Percentiles rank a stretch among this genome's conserved stretches.
Evolutionary conservation across 2,797 vertebrate species (phyloP).

Genomic region (Okamejei kenojei): DNA sequence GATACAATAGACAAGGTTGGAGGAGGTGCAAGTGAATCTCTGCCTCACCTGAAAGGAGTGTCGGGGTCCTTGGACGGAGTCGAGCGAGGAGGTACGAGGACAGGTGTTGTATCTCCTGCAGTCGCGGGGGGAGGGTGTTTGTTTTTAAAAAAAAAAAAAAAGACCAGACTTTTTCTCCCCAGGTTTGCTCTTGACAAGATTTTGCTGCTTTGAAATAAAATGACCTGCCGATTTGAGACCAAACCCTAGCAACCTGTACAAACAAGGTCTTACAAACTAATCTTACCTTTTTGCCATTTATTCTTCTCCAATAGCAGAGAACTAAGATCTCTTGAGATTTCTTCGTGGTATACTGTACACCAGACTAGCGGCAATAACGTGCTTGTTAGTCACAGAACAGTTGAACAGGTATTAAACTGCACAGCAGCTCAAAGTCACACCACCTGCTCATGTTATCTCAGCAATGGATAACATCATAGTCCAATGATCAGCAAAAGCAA

Average conservation of each 20-base stretch:
- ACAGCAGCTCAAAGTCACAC: constrained; percentile 12
- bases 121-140: too few relatives aligned
- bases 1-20: too few relatives aligned
- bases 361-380: not conserved
- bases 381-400: not conserved
- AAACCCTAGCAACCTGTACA: not conserved
- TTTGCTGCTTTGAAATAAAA: not conserved
- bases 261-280: not conserved
- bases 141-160: too few relatives aligned
- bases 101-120: too few relatives aligned
- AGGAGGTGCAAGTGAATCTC: too few relatives aligned
- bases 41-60: too few relatives aligned
- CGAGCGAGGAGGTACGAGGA: too few relatives aligned
- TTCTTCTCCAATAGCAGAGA: not conserved
- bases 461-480: not conserved
- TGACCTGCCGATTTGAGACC: not conserved
- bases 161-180: not conserved
- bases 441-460: not conserved
- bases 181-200: not conserved
- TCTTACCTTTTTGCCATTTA: not conserved
- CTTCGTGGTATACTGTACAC: not conserved
- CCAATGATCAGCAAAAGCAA: not conserved
- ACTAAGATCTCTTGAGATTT: not conserved
- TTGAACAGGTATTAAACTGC: not conserved
- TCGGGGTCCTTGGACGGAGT: too few relatives aligned